Evolutionary conservation across 2,797 vertebrate species (phyloP).

Genomic region (Columba guinea): DNA sequence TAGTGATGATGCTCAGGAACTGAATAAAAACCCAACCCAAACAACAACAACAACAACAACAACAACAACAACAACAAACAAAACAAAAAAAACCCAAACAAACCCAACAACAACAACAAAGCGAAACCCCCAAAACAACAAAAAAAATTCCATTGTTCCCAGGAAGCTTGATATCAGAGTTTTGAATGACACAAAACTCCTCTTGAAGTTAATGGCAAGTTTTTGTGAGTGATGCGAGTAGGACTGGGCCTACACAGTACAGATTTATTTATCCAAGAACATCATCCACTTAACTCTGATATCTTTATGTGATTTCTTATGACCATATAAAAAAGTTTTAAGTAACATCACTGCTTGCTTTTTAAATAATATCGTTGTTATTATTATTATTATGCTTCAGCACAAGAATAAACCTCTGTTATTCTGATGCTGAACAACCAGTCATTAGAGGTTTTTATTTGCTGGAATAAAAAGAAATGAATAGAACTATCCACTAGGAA

Average conservation of each 20-base stretch:
- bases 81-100: not conserved
- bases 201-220: not conserved
- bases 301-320: conserved; percentile 44
- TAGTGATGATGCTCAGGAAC: not conserved
- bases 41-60: not conserved
- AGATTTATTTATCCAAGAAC: not conserved
- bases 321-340: conserved; percentile 9
- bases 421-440: not conserved
- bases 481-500: not conserved
- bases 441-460: conserved; percentile 23
- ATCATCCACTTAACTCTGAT: not conserved
- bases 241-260: not conserved
- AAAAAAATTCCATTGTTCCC: not conserved
- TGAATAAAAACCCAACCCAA: not conserved
- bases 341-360: conserved; percentile 51
- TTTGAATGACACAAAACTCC: not conserved
- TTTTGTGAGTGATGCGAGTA: not conserved
- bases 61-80: not conserved
- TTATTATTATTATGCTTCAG: not conserved
- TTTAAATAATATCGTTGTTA: not conserved
- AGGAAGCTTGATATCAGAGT: not conserved
- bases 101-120: not conserved
- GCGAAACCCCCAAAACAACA: not conserved
- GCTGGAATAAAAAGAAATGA: not conserved
- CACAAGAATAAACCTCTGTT: not conserved